Evolutionary conservation across 2,797 vertebrate species (phyloP).

Genomic region (Enteromius argenteus): DNA sequence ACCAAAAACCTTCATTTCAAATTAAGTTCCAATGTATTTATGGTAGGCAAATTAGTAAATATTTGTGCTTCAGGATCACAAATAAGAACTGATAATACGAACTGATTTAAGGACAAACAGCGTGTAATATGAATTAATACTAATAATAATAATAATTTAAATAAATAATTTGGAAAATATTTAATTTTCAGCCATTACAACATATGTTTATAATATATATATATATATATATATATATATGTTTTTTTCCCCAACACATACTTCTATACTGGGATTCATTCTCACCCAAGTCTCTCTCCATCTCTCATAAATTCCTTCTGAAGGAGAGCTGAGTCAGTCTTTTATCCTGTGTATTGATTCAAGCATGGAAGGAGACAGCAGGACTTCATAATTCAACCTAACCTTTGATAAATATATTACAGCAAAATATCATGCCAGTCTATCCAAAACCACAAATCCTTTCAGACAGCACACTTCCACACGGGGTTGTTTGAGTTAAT

Average conservation of each 20-base stretch:
- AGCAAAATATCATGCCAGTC: slow-evolving; percentile 42
- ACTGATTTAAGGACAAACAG: background rate
- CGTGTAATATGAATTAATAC: background rate
- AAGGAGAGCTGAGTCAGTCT: slow-evolving; percentile 51
- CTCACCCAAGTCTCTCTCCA: slow-evolving; percentile 33
- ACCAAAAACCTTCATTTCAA: too few relatives aligned
- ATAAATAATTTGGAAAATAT: background rate
- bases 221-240: too few relatives aligned
- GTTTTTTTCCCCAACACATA: background rate
- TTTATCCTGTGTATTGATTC: slow-evolving; percentile 67
- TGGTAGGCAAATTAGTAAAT: too few relatives aligned
- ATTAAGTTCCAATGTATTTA: too few relatives aligned
- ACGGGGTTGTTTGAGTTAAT: background rate
- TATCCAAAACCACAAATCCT: slow-evolving; percentile 43
- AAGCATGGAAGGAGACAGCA: slow-evolving; percentile 48
- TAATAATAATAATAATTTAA: background rate
- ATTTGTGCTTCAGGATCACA: too few relatives aligned
- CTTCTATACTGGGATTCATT: background rate
- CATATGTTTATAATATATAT: too few relatives aligned
- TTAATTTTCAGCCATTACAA: background rate
- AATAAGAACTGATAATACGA: background rate
- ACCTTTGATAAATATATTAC: slow-evolving; percentile 64
- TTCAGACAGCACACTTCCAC: background rate
- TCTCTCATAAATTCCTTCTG: slow-evolving; percentile 47
- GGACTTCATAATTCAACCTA: slow-evolving; percentile 43